A percentile compares a stretch with the other conserved stretches of the same genome.
phyloP scores from a whole-genome alignment of 2,888 invertebrate species.

The Calliphora vomitoria region DNA sequence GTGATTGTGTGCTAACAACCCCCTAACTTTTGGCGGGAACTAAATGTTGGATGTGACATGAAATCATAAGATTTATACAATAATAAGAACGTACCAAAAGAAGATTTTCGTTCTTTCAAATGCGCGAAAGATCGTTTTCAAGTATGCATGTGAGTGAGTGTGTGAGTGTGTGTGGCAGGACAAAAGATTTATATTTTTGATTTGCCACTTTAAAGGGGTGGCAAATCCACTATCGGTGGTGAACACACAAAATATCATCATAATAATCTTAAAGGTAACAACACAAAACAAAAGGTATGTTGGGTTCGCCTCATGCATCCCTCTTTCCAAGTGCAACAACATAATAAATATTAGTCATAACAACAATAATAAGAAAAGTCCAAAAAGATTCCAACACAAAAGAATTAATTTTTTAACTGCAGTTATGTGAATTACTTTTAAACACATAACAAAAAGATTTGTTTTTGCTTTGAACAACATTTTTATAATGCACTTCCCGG shows the following conservation, averaged over 20 bases:
- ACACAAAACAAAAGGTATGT: constrained; percentile 56
- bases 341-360: not conserved
- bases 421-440: constrained; percentile 49
- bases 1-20: constrained; percentile 54
- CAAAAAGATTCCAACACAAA: constrained; percentile 27
- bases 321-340: constrained; percentile 50
- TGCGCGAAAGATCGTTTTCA: constrained; percentile 67
- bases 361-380: constrained; percentile 38
- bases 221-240: constrained; percentile 27
- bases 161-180: not conserved
- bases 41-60: not conserved
- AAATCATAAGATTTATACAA: constrained; percentile 30
- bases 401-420: constrained; percentile 58
- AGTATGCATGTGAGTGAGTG: not conserved
- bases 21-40: constrained; percentile 73
- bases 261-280: constrained; percentile 51
- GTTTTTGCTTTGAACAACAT: constrained; percentile 32
- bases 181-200: constrained; percentile 44
- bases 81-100: constrained; percentile 49
- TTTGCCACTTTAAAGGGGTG: constrained; percentile 68
- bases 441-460: constrained; percentile 55
- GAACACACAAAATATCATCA: constrained; percentile 35
- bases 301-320: constrained; percentile 48
- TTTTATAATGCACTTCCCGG: constrained; percentile 55
- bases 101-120: constrained; percentile 58